Conservation (phyloP, 2,888 invertebrate genomes). For the Nasonovia ribisnigri region DNA sequence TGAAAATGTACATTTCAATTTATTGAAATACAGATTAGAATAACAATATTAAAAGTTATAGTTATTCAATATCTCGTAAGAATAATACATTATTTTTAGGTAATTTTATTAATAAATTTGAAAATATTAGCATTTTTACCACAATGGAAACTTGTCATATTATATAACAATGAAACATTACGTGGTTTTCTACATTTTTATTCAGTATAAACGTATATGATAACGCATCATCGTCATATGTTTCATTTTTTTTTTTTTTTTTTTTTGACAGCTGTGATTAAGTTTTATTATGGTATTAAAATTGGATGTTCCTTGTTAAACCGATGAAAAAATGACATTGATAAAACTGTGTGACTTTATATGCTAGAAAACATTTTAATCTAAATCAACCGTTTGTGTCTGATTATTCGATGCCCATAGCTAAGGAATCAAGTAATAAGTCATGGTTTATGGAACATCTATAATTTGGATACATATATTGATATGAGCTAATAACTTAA, state of each 20-base stretch:
- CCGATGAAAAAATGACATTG: not conserved
- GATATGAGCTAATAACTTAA: not conserved
- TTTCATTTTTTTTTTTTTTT: not conserved
- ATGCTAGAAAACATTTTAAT: not conserved
- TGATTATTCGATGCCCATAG: not conserved
- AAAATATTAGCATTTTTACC: not conserved
- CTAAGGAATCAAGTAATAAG: not conserved
- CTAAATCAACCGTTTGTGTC: not conserved
- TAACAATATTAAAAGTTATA: not conserved
- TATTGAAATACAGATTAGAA: not conserved
- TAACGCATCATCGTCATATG: not conserved
- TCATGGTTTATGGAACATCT: not conserved
- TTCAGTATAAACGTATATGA: not conserved
- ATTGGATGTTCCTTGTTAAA: not conserved
- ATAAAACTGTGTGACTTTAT: not conserved
- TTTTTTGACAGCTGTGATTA: not conserved
- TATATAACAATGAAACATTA: not conserved
- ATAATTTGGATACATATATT: not conserved
- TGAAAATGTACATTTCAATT: not conserved
- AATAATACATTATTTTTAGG: not conserved
- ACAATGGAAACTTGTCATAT: not conserved
- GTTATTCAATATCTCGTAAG: not conserved
- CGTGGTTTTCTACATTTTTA: not conserved
- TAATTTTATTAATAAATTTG: not conserved
- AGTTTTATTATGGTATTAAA: not conserved